Conservation (phyloP, 1,140 invertebrate genomes). For the Bursaphelenchus mucronatus region DNA sequence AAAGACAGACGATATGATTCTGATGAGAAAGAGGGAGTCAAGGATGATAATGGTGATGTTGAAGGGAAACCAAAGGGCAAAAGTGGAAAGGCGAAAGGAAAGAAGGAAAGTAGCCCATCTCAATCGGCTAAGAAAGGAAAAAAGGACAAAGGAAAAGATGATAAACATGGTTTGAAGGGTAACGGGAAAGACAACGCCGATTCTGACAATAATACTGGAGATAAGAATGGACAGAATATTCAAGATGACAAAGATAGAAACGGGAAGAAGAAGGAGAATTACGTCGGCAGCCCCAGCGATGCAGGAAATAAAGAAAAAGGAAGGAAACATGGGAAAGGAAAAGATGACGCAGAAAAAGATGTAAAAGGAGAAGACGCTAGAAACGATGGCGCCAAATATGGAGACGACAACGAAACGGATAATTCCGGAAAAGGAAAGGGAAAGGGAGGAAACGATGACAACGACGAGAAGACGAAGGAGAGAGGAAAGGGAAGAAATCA, state of each 20-base stretch:
- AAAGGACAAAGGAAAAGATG: constrained; percentile 8
- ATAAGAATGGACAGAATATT: constrained; percentile 1
- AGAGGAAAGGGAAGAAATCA: constrained; percentile 9
- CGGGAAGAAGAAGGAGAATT: constrained; percentile 3
- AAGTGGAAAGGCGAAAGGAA: neutral
- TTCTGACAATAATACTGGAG: neutral
- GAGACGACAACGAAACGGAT: neutral
- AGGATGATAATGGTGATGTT: neutral
- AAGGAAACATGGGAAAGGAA: no score
- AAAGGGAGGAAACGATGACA: constrained; percentile 6
- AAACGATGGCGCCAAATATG: neutral
- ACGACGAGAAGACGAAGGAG: constrained; percentile 4
- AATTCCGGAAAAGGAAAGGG: neutral
- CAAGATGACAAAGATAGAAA: constrained; percentile 11
- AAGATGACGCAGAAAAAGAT: no score
- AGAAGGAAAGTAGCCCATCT: neutral
- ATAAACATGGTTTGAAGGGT: constrained; percentile 2
- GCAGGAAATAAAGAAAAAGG: neutral
- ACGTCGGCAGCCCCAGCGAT: neutral
- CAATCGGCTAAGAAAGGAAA: constrained; percentile 18
- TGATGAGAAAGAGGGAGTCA: constrained; percentile 18
- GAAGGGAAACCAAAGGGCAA: neutral
- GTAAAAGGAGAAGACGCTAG: neutral
- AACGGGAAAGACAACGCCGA: neutral
- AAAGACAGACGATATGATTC: neutral